Conservation (phyloP, 2,113 vertebrate species). For the Psettodes erumei region DNA sequence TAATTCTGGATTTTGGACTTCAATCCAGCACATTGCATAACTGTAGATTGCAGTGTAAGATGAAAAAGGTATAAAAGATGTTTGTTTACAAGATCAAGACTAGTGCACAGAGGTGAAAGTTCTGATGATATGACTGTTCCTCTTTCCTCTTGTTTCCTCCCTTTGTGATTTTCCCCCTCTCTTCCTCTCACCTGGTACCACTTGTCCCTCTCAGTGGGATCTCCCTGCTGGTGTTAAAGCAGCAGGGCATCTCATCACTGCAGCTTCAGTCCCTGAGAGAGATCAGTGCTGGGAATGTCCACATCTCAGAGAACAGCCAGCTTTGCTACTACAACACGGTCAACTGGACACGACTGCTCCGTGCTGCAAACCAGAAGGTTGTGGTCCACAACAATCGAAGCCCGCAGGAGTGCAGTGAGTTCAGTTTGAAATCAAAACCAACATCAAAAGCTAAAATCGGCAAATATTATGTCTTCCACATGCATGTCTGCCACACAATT, state of each 20-base stretch:
- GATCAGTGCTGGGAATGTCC: constrained; percentile 97
- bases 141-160: not conserved
- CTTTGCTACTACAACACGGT: constrained; percentile 96
- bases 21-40: no score
- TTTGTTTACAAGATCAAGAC: no score
- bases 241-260: constrained; percentile 93
- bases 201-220: constrained; percentile 86
- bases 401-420: constrained; percentile 95
- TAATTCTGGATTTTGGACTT: no score
- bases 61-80: no score
- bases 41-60: no score
- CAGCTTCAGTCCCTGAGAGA: constrained; percentile 95
- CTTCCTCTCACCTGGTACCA: constrained; percentile 22
- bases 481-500: no score
- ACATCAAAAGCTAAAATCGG: not conserved
- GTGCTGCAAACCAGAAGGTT: constrained; percentile 88
- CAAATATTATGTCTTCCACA: not conserved
- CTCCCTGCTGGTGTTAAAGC: constrained; percentile 96
- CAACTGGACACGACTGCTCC: constrained; percentile 96
- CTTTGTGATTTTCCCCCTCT: constrained; percentile 26
- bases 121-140: not conserved
- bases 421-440: not conserved
- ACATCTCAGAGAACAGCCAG: constrained; percentile 95
- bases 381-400: constrained; percentile 91
- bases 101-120: no score